Conservation (phyloP, 2,113 vertebrate genomes). For the Pholis gunnellus region DNA sequence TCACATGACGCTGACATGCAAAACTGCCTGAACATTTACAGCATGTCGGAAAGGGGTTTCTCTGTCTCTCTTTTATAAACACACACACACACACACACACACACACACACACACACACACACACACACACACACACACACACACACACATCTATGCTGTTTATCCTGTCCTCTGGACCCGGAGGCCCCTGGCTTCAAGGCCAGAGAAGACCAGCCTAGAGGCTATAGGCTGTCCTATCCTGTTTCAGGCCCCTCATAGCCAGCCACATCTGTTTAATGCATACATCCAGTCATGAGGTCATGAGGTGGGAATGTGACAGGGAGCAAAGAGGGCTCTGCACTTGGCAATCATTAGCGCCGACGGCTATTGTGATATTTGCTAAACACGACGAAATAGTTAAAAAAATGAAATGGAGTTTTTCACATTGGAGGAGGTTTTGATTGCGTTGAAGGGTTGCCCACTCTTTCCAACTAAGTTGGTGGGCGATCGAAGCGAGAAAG, state of each 20-base stretch:
- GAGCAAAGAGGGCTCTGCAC: constrained; percentile 71
- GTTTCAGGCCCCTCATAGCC: constrained; percentile 78
- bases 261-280: constrained; percentile 84
- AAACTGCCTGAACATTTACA: constrained; percentile 57
- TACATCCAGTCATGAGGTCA: constrained; percentile 80
- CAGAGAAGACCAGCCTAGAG: constrained; percentile 72
- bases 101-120: background rate
- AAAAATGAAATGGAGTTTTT: background rate
- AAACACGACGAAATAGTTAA: constrained; percentile 19
- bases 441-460: background rate
- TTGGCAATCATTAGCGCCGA: constrained; percentile 56
- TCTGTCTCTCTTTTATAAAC: constrained; percentile 23
- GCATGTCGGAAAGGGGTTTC: constrained; percentile 49
- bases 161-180: constrained; percentile 71
- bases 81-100: constrained; percentile 35
- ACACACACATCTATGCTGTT: constrained; percentile 63
- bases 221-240: constrained; percentile 76
- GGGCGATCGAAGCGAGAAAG: constrained; percentile 10
- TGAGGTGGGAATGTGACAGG: constrained; percentile 79
- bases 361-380: constrained; percentile 39
- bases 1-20: constrained; percentile 55
- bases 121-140: constrained; percentile 30
- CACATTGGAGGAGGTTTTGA: background rate
- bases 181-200: constrained; percentile 79
- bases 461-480: background rate